Percentiles rank a stretch among this genome's conserved stretches.
Evolutionary conservation across 2,113 vertebrate species (phyloP).

Genomic region (Tetrax tetrax): DNA sequence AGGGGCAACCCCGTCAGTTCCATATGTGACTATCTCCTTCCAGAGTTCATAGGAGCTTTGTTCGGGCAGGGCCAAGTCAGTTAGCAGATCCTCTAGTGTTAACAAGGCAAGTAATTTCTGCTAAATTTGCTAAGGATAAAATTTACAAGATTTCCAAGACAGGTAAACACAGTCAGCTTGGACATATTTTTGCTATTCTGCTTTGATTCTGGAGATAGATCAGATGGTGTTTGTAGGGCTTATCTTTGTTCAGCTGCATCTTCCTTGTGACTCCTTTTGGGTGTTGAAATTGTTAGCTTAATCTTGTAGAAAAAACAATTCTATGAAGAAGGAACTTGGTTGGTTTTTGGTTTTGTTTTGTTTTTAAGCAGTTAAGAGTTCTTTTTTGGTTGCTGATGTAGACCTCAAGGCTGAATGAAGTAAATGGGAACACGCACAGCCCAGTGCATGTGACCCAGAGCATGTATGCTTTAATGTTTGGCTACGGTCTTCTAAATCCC

Average conservation of each 20-base stretch:
- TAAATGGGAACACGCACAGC: background rate
- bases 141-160: background rate
- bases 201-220: background rate
- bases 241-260: background rate
- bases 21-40: background rate
- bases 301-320: background rate
- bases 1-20: background rate
- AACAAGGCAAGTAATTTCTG: background rate
- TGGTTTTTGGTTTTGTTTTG: background rate
- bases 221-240: background rate
- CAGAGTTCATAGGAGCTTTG: background rate
- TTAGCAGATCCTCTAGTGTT: background rate
- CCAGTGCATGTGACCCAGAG: background rate
- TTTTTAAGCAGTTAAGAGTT: background rate
- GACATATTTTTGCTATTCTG: fast-evolving
- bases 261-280: background rate
- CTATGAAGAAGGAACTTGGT: background rate
- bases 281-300: background rate
- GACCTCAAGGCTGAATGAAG: background rate
- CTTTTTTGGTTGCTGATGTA: background rate
- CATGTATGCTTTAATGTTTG: fast-evolving
- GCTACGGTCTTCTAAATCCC: background rate
- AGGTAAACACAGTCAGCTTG: background rate
- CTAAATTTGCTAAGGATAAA: background rate
- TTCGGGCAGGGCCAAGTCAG: background rate